Percentiles rank a stretch among this genome's conserved stretches.
Evolutionary conservation across 64 coral and sea anemone species (phyloP).

Genomic region (Montipora sp.): DNA sequence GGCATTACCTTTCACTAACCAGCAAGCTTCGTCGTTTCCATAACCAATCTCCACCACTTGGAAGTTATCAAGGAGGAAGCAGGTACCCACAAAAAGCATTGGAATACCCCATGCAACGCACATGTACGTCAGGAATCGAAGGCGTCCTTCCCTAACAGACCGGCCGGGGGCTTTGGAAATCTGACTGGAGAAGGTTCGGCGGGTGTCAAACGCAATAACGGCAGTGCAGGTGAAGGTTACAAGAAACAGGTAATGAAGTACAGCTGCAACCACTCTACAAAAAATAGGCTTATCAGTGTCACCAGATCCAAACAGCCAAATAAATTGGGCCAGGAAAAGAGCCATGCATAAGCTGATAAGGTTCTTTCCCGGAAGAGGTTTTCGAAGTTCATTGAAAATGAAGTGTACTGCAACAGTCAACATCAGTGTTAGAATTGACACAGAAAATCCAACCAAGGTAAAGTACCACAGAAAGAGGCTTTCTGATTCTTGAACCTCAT

Average conservation of each 20-base stretch:
- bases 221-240: conserved; percentile 79
- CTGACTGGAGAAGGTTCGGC: conserved; percentile 54
- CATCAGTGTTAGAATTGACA: conserved; percentile 34
- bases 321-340: conserved; percentile 75
- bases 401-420: conserved; percentile 35
- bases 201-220: conserved; percentile 92
- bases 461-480: conserved; percentile 3
- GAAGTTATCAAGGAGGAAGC: conserved; percentile 69
- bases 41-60: conserved; percentile 76
- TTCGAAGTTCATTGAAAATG: conserved; percentile 70
- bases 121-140: conserved; percentile 65
- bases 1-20: conserved; percentile 71
- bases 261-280: conserved; percentile 67
- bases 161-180: conserved; percentile 36
- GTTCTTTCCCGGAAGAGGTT: conserved; percentile 87
- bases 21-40: conserved; percentile 71
- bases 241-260: conserved; percentile 87
- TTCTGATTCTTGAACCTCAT: neutral
- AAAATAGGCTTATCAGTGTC: conserved; percentile 63
- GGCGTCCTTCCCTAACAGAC: neutral
- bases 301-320: conserved; percentile 72
- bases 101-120: conserved; percentile 83
- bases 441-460: conserved; percentile 45
- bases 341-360: conserved; percentile 85
- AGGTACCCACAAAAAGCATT: conserved; percentile 59